These are phyloP conservation scores for Cheiracanthium punctorium DNA, from an alignment of 2,888 invertebrate species.

Conservation along the genomic window DNA sequence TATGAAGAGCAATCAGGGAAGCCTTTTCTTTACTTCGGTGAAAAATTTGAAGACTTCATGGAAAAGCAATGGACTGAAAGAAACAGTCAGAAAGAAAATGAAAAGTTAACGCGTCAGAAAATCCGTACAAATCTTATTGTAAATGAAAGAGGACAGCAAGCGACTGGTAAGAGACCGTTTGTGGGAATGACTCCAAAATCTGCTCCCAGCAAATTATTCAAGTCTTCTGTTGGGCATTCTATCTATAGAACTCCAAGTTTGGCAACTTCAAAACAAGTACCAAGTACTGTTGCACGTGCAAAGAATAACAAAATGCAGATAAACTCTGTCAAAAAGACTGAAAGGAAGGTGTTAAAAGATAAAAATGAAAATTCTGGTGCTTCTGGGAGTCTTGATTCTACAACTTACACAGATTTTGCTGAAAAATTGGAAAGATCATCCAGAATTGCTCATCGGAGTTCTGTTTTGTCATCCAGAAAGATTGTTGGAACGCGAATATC, in stretches of 20 bases:
- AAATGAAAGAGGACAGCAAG: background rate
- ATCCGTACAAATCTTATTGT: slow-evolving; percentile 2
- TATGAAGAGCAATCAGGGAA: slow-evolving; percentile 30
- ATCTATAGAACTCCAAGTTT: slow-evolving; percentile 22
- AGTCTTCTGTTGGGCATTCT: slow-evolving; percentile 15
- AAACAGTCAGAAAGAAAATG: slow-evolving; percentile 55
- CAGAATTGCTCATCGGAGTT: slow-evolving; percentile 35
- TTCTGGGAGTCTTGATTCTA: slow-evolving; percentile 9
- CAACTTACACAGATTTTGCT: slow-evolving; percentile 51
- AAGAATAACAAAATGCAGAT: background rate
- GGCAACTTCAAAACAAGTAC: background rate
- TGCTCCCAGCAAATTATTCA: slow-evolving; percentile 57
- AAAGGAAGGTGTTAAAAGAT: slow-evolving; percentile 20
- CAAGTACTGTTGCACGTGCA: background rate
- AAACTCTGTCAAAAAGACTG: background rate
- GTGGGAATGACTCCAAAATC: slow-evolving; percentile 22
- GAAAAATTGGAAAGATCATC: slow-evolving; percentile 32
- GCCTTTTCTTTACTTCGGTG: slow-evolving; percentile 37
- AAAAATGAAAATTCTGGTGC: slow-evolving; percentile 17
- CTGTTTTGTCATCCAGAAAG: slow-evolving; percentile 36
- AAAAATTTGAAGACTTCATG: slow-evolving; percentile 33
- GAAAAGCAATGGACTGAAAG: slow-evolving; percentile 47
- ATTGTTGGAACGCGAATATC: slow-evolving; percentile 35
- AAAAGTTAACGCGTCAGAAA: slow-evolving; percentile 38
- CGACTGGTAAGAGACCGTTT: slow-evolving; percentile 21